Evolutionary conservation across 23 tunicate species (phyloP).

Genomic region (Halocynthia roretzi): DNA sequence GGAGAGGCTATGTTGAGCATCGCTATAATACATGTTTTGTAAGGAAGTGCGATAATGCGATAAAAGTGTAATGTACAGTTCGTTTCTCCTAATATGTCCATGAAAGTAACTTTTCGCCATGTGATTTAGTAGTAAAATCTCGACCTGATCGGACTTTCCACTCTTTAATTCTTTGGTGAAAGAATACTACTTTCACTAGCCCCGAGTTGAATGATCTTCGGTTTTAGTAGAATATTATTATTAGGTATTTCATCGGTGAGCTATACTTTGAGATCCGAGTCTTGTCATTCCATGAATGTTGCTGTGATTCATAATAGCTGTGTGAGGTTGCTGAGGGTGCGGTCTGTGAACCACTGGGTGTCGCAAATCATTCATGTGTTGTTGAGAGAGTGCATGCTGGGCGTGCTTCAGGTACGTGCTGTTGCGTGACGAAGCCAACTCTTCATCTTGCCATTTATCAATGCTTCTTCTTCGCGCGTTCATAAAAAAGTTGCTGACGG

Average conservation of each 20-base stretch:
- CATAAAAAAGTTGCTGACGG: slow-evolving; percentile 99
- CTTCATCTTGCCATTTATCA: slow-evolving; percentile 96
- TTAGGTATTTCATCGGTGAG: not conserved
- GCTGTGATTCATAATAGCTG: slow-evolving; percentile 2
- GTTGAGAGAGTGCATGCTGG: not conserved
- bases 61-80: too few relatives aligned
- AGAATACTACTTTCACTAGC: too few relatives aligned
- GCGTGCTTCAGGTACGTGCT: slow-evolving; percentile 8
- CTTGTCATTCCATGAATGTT: not conserved
- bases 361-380: not conserved
- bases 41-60: too few relatives aligned
- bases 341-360: slow-evolving; percentile 15
- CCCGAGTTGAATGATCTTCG: too few relatives aligned
- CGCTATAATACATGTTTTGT: too few relatives aligned
- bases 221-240: not conserved
- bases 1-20: too few relatives aligned
- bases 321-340: slow-evolving; percentile 7
- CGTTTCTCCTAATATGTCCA: too few relatives aligned
- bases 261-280: not conserved
- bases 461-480: slow-evolving; percentile 90
- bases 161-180: too few relatives aligned
- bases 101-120: too few relatives aligned
- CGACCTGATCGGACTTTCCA: too few relatives aligned
- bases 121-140: too few relatives aligned
- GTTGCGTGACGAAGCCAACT: not conserved